phyloP scores from a whole-genome alignment of 2,888 invertebrate species.

The Agrilus mali region DNA sequence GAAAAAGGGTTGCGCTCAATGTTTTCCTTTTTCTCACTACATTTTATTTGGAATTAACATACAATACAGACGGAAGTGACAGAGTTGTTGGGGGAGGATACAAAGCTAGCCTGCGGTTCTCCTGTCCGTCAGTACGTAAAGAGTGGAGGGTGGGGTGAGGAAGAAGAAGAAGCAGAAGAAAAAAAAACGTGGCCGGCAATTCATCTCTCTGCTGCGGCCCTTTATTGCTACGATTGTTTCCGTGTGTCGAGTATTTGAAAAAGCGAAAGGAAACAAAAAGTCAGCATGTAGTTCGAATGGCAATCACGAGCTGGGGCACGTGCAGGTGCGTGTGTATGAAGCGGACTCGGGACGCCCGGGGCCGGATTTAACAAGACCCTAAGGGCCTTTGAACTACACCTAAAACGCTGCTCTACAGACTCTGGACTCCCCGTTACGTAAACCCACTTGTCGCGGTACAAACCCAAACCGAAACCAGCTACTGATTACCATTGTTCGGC shows the following conservation, averaged over 20 bases:
- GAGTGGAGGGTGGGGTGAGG: too few relatives aligned
- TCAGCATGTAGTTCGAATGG: constrained; percentile 18
- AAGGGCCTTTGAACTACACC: constrained; percentile 7
- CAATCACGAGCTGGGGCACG: constrained; percentile 25
- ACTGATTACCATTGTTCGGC: constrained; percentile 19
- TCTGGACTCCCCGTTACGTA: constrained; percentile 17
- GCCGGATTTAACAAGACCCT: constrained; percentile 27
- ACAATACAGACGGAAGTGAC: too few relatives aligned
- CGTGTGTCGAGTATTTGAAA: constrained; percentile 10
- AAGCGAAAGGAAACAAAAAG: constrained; percentile 21
- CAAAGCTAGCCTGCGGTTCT: too few relatives aligned
- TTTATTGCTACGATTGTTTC: constrained; percentile 1
- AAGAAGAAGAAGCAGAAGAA: too few relatives aligned
- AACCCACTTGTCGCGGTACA: constrained; percentile 14
- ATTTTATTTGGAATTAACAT: too few relatives aligned
- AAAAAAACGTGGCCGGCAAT: too few relatives aligned
- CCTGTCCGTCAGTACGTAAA: too few relatives aligned
- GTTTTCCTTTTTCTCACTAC: too few relatives aligned
- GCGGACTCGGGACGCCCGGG: constrained; percentile 21
- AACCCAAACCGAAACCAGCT: constrained; percentile 13
- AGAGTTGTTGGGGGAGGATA: too few relatives aligned
- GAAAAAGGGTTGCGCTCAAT: too few relatives aligned
- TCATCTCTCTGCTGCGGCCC: too few relatives aligned
- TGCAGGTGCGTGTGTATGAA: constrained; percentile 23
- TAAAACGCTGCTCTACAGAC: not conserved